Percentiles rank a stretch among this genome's conserved stretches.
phyloP scores from a whole-genome alignment of 2,797 vertebrate genomes.

The Linurgus olivaceus region DNA sequence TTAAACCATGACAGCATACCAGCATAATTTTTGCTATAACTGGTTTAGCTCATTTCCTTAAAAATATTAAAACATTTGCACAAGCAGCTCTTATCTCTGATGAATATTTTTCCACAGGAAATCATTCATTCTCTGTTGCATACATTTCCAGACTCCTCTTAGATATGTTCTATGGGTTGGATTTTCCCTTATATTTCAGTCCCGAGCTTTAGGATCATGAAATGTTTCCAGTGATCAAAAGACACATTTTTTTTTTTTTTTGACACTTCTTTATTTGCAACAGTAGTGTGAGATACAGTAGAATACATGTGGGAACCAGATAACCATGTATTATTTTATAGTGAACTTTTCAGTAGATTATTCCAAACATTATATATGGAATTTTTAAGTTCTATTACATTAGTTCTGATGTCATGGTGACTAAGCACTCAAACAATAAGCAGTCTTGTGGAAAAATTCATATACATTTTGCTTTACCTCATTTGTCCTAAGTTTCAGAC shows the following conservation, averaged over 20 bases:
- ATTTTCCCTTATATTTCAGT: not conserved
- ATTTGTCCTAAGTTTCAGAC: conserved; percentile 54
- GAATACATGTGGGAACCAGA: conserved; percentile 26
- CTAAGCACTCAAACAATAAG: conserved; percentile 56
- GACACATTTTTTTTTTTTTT: not conserved
- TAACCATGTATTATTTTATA: not conserved
- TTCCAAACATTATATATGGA: conserved; percentile 54
- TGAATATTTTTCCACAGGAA: not conserved
- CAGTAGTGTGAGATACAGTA: conserved; percentile 49
- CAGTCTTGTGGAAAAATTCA: conserved; percentile 46
- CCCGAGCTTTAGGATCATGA: not conserved
- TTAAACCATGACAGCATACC: not conserved
- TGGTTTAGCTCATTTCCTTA: not conserved
- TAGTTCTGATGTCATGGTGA: conserved; percentile 40
- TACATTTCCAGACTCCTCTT: not conserved
- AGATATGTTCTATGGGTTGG: not conserved
- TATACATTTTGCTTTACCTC: conserved; percentile 27
- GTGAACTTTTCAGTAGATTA: conserved; percentile 62
- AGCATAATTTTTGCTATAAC: not conserved
- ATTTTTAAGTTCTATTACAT: conserved; percentile 55
- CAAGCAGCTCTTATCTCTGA: not conserved
- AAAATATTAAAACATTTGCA: not conserved
- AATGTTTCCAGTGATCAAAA: not conserved
- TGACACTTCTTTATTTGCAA: conserved; percentile 69
- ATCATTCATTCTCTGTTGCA: not conserved